Evolutionary conservation across 1,140 invertebrate genomes (phyloP), one percentile per base, ranked within the genome.

Genomic region (Pentalonia nigronervosa): DNA sequence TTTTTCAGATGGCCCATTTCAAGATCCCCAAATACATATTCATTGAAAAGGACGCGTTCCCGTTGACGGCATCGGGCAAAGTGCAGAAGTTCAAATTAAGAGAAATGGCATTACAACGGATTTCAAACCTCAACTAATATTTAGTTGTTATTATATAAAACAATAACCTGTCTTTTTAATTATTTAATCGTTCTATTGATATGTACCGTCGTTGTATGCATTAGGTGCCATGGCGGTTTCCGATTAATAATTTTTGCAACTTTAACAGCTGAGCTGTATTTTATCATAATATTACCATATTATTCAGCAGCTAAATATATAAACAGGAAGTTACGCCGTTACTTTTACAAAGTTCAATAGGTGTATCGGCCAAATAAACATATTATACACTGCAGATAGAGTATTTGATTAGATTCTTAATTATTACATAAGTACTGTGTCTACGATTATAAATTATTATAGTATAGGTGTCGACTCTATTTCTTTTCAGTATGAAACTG

Each of bases 11-110:
- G 88, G 96, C 98, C 1, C 96, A 97, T 94, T 99, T 97, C 94
- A 99, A 99, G 95, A 96, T 98, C 90, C 98, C 98, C 1, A 96
- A 96, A 45, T 97, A 98, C 94, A 95, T 99, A 21, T 94, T 96
- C 53, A 96, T 97, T 0, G 91, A 93, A 45, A 93, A 84, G 0
- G 95, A 97, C 0, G 95, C 96, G 50, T 98, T 97, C 95, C 98
- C 98, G 21, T 97, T 97, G 94, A 99, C 98, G 0, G 95, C 96
- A 0, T 98, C 97, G 1, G 98, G 98, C 4, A 99, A 98, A 95
- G 96, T 98, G 86, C 97, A 98, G 95, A 98, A 98, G 94, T 97
- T 95, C 94, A 96, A 96, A 94, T 95, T 98, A 20, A 95, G 95
- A 45, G 95, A 97, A 94, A 50, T 53, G 23, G 60, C 91, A 1